Percentiles rank a stretch among this genome's conserved stretches.
These are phyloP conservation scores for Spea hammondii DNA, from an alignment of 2,797 vertebrate genomes.

Conservation along the genomic window DNA sequence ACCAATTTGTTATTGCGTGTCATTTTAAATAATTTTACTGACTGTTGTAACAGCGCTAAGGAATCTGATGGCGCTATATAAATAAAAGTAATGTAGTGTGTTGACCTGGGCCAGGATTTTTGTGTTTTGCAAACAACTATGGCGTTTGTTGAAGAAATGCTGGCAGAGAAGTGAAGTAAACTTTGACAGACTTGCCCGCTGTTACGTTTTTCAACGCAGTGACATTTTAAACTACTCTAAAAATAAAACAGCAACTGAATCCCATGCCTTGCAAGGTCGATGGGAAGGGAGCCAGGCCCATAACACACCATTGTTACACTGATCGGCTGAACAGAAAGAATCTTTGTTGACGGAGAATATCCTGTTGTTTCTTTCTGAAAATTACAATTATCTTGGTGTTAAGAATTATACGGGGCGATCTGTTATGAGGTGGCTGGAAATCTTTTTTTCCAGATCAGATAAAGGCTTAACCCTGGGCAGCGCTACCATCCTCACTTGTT, in stretches of 20 bases:
- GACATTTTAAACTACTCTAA: constrained; percentile 33
- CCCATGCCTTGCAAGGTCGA: neutral
- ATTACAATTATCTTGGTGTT: neutral
- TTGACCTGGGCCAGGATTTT: too few relatives aligned
- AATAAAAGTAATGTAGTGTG: too few relatives aligned
- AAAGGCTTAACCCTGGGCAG: too few relatives aligned
- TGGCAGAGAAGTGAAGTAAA: neutral
- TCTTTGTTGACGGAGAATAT: constrained; percentile 3
- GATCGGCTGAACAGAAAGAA: neutral
- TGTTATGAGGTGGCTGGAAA: neutral
- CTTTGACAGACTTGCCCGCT: neutral
- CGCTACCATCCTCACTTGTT: too few relatives aligned
- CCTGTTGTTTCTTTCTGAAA: neutral
- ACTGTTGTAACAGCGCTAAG: too few relatives aligned
- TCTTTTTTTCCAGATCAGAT: too few relatives aligned
- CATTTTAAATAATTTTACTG: too few relatives aligned
- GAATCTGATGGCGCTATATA: too few relatives aligned
- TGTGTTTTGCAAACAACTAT: too few relatives aligned
- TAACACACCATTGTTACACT: neutral
- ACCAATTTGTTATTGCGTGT: too few relatives aligned
- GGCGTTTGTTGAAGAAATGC: too few relatives aligned
- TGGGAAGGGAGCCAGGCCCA: constrained; percentile 1
- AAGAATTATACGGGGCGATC: neutral
- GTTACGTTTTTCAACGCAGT: constrained; percentile 10
- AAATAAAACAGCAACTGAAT: constrained; percentile 26